Conservation (phyloP, 2,888 invertebrate species). For the Isoperla grammatica region DNA sequence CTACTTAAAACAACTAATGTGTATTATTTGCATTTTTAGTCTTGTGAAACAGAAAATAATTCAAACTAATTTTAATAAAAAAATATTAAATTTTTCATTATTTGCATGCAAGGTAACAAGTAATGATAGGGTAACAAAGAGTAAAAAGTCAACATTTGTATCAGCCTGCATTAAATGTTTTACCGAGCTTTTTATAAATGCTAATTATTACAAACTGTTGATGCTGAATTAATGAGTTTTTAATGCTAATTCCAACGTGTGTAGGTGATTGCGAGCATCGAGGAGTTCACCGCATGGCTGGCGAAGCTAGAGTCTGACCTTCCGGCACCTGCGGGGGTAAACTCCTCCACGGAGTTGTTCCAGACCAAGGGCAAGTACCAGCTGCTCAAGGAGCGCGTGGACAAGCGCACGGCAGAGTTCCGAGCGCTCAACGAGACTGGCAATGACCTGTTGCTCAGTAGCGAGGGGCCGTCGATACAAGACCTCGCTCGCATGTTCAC, state of each 20-base stretch:
- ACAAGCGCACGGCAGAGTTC: conserved; percentile 60
- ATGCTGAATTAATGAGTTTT: too few relatives aligned
- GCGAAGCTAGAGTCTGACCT: conserved; percentile 55
- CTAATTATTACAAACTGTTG: too few relatives aligned
- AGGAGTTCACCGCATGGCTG: conserved; percentile 58
- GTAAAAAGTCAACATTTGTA: too few relatives aligned
- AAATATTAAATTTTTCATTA: too few relatives aligned
- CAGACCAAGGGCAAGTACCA: conserved; percentile 66
- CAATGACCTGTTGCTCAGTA: conserved; percentile 57
- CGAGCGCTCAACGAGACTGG: conserved; percentile 62
- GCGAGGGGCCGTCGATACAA: conserved; percentile 51
- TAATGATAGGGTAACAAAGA: too few relatives aligned
- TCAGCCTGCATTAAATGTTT: too few relatives aligned
- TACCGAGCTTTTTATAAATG: too few relatives aligned
- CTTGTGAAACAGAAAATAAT: too few relatives aligned
- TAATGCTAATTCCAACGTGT: conserved; percentile 40
- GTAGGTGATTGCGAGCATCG: conserved; percentile 51
- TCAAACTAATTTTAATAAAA: too few relatives aligned
- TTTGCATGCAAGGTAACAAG: too few relatives aligned
- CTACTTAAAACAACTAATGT: too few relatives aligned
- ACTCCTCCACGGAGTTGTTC: conserved; percentile 63
- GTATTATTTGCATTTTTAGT: too few relatives aligned
- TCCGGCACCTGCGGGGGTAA: conserved; percentile 42
- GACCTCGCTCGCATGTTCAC: conserved; percentile 61
- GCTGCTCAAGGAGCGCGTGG: conserved; percentile 64